Base-by-base conservation (phyloP, 92 coral and sea anemone genomes). In the Porites divaricata region DNA sequence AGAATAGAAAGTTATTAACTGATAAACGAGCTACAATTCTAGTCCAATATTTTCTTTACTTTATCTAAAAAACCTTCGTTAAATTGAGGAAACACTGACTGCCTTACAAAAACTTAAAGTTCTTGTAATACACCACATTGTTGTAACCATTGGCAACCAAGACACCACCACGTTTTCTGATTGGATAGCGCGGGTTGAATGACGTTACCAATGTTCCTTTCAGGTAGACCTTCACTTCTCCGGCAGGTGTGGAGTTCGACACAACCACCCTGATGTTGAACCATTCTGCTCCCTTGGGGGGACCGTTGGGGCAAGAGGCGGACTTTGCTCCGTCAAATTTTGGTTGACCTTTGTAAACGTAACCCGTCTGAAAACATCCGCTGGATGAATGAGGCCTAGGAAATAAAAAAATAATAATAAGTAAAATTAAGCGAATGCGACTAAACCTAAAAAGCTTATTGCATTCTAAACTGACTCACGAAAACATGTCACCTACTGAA, bases 71-170 rank as follows among this genome's bases (percentile, higher is more conserved):
- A 35, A 6, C 45, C 45, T 35, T 35, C 4, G 45, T 4, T 35
- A 35, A 50, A 48, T 45, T 23, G 11, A 35, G 63, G n/a, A 21
- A 4, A 13, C 20, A 21, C 45, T 35, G 57, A 22, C 28, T 13
- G 49, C 45, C 24, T 78, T 53, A 78, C 73, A 64, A 16, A 12
- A 69, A n/a, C 12, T 75, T 66, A 66, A 81, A 87, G 9, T 88
- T 77, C 64, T 75, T 88, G 76, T 70, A 93, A 65, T 89, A 79
- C 48, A 79, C 78, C 75, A 89, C 84, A 76, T 93, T 93, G n/a
- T 52, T 81, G 91, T 93, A 93, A 21, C 96, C 96, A 85, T 93
- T 93, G 23, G 91, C 96, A 71, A 93, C 94, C 70, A 90, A 41
- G 15, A 93, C 87, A 41, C 94, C 96, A 4, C 96, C 96, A 19